These are phyloP conservation scores for Pseudeuparius sepicola DNA, from an alignment of 2,888 invertebrate genomes.

Conservation along the genomic window DNA sequence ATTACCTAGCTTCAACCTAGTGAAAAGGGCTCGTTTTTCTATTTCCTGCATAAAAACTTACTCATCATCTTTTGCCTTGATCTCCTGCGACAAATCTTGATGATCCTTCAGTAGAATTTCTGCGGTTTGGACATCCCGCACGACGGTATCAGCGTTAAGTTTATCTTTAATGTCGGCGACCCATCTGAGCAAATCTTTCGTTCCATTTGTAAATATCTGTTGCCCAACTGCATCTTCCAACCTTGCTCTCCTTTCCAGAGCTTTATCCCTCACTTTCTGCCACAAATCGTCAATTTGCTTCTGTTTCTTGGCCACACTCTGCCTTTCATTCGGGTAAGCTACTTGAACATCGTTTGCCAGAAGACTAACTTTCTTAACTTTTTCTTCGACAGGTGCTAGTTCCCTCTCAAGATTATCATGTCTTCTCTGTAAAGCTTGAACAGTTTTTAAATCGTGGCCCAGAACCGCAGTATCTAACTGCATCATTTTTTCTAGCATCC, in stretches of 20 bases:
- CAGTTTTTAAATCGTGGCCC: conserved; percentile 82
- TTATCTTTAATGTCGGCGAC: conserved; percentile 69
- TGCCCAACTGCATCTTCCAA: conserved; percentile 92
- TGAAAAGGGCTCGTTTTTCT: too few species aligned
- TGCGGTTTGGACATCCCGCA: conserved; percentile 86
- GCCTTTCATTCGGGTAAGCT: conserved; percentile 83
- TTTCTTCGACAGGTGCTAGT: conserved; percentile 87
- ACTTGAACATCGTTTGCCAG: conserved; percentile 85
- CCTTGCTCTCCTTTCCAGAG: conserved; percentile 69
- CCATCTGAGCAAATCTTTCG: conserved; percentile 58
- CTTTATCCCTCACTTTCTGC: conserved; percentile 79
- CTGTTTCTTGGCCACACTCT: conserved; percentile 76
- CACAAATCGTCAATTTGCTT: conserved; percentile 79
- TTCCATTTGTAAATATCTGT: conserved; percentile 81
- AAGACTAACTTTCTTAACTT: conserved; percentile 69
- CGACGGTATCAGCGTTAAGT: conserved; percentile 64
- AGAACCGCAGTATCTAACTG: conserved; percentile 70
- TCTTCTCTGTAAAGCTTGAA: conserved; percentile 80
- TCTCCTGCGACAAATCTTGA: conserved; percentile 82
- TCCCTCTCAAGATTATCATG: conserved; percentile 92
- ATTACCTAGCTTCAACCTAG: too few species aligned
- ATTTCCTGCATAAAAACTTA: conserved; percentile 38
- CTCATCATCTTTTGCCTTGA: conserved; percentile 84
- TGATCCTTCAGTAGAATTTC: conserved; percentile 84
- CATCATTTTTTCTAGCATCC: conserved; percentile 95